A percentile compares a stretch with the other conserved stretches of the same genome.
These are phyloP conservation scores for Chionis minor DNA, from an alignment of 2,113 vertebrate genomes.

Conservation along the genomic window DNA sequence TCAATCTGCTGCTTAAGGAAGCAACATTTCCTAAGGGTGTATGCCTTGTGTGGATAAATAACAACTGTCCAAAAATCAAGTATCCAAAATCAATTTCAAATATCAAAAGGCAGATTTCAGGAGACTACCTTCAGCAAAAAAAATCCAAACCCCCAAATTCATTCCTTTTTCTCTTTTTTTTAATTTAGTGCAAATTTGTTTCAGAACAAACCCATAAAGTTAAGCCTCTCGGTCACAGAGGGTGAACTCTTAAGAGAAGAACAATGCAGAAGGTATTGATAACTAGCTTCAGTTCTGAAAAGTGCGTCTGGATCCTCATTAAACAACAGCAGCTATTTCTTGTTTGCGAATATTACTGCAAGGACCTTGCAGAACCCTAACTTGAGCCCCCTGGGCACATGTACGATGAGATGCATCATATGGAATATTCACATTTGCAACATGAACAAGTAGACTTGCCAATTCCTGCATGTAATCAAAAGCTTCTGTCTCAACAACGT, in stretches of 20 bases:
- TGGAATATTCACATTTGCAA: not conserved
- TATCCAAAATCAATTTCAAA: slow-evolving; percentile 25
- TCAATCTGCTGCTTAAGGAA: slow-evolving; percentile 50
- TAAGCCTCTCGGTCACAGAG: not conserved
- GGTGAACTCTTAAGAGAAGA: not conserved
- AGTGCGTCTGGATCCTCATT: no score
- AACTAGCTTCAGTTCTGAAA: no score
- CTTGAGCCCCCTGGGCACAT: not conserved
- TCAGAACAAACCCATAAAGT: not conserved
- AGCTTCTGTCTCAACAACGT: not conserved
- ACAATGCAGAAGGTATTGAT: not conserved
- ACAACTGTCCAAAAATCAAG: slow-evolving; percentile 47
- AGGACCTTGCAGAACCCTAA: not conserved
- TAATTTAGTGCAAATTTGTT: not conserved
- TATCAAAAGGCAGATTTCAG: slow-evolving; percentile 1
- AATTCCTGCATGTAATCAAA: not conserved
- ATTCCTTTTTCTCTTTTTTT: not conserved
- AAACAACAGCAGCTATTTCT: no score
- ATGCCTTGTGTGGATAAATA: slow-evolving; percentile 31
- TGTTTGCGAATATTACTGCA: not conserved
- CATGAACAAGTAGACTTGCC: not conserved
- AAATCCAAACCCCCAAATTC: not conserved
- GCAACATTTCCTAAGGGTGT: slow-evolving; percentile 18
- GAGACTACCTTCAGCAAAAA: not conserved
- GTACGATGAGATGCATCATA: not conserved